Percentiles rank a stretch among this genome's conserved stretches.
These are phyloP conservation scores for Ophion obscuratus DNA, from an alignment of 2,888 invertebrate genomes.

Conservation along the genomic window DNA sequence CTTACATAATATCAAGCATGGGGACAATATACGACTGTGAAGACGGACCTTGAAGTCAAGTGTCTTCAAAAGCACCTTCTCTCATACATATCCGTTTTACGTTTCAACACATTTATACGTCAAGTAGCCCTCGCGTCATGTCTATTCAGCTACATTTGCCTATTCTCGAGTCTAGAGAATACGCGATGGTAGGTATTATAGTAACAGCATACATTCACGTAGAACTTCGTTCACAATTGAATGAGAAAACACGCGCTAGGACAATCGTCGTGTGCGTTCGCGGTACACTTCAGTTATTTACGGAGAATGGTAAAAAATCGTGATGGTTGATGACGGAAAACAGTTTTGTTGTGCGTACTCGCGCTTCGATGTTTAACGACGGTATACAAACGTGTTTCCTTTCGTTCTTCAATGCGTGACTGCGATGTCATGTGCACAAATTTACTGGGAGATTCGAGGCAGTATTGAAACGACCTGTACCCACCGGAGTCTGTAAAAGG, in stretches of 20 bases:
- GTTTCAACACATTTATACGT: conserved; percentile 1
- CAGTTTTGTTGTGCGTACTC: conserved; percentile 5
- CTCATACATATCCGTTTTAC: background rate
- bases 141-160: background rate
- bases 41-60: background rate
- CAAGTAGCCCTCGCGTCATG: conserved; percentile 4
- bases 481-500: conserved; percentile 75
- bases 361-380: background rate
- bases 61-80: background rate
- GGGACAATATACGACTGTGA: background rate
- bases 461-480: conserved; percentile 78
- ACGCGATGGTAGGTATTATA: conserved; percentile 27
- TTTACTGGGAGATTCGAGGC: conserved; percentile 33
- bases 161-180: conserved; percentile 1
- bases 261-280: conserved; percentile 1
- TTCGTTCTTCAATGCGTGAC: conserved; percentile 58
- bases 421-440: background rate
- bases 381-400: conserved; percentile 52
- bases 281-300: conserved; percentile 19
- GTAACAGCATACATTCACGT: conserved; percentile 10
- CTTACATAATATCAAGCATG: too few species aligned
- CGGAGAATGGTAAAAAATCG: conserved; percentile 22
- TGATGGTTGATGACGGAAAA: conserved; percentile 34
- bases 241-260: conserved; percentile 11
- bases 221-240: conserved; percentile 16